Base-by-base conservation (phyloP, 2,797 vertebrate species). In the Cynodonichthys magdalenae region DNA sequence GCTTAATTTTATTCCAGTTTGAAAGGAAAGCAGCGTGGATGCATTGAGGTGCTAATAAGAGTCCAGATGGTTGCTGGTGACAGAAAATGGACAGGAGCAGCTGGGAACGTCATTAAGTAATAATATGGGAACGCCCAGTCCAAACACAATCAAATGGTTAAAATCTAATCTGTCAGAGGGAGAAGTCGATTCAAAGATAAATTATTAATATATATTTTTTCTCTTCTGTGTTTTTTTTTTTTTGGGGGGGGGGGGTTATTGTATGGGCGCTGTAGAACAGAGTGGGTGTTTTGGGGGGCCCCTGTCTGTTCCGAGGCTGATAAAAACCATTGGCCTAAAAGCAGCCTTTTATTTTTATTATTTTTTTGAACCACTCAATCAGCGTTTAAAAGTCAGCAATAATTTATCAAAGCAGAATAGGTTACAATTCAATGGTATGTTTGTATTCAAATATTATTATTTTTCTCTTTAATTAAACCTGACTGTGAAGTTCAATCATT, bases 51-150 rank as follows among this genome's bases (percentile, higher is more conserved):
- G 94, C 94, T 95, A 94, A 94, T 92, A 93, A 95, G 90, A 91
- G 90, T 94, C 93, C 93, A 94, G 95, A 95, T 95, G 95, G 95
- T 93, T 91, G 87, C 84, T 93, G 91, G 93, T 94, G 90, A 90
- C 90, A 91, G 92, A 93, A 95, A 94, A 93, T 93, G 90, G 94
- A 94, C 93, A 93, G 93, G 89, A 94, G 94, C 94, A 93, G 95
- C 94, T 94, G 94, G 90, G 93, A 93, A 92, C 86, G 90, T 92
- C 87, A 95, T 94, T 92, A 92, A 94, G 94, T 94, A 95, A 95
- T 95, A 94, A 95, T 94, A 95, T 87, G 85, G 93, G 92, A 94
- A 96, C 95, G 94, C 95, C 94, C 94, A 91, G 91, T 88, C 93
- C 93, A 94, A 95, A 92, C 89, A 85, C 90, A 93, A 94, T 93